A percentile compares a stretch with the other conserved stretches of the same genome.
phyloP scores from a whole-genome alignment of 2,797 vertebrate species.

The Pelochelys cantorii region DNA sequence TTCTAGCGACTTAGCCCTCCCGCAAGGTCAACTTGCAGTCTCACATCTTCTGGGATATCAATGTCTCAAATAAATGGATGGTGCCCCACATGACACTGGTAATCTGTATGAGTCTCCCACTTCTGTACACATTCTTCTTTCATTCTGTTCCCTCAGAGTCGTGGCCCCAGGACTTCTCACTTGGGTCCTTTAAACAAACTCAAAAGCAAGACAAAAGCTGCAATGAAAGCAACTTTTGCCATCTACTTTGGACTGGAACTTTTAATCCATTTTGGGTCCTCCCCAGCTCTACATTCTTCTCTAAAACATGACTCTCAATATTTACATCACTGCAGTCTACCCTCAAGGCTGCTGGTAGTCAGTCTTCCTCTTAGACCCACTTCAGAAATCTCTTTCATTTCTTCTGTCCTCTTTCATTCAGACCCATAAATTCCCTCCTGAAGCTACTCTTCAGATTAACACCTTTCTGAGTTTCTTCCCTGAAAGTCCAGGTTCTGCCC shows the following conservation, averaged over 20 bases:
- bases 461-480: neutral
- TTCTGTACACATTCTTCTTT: neutral
- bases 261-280: neutral
- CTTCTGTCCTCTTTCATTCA: neutral
- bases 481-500: neutral
- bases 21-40: neutral
- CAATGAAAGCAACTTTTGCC: neutral
- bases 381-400: neutral
- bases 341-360: neutral
- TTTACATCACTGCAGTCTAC: neutral
- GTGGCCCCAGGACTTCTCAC: neutral
- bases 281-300: neutral
- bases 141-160: neutral
- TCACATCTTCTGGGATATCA: neutral
- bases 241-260: neutral
- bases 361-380: neutral
- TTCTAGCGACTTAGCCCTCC: neutral
- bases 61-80: neutral
- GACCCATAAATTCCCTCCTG: neutral
- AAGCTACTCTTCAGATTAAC: neutral
- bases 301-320: neutral
- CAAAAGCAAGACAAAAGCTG: neutral
- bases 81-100: no score
- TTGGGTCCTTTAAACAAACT: neutral
- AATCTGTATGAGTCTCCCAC: neutral